These are phyloP conservation scores for Hyaena hyaena DNA, from an alignment of 2,113 vertebrate species.

Conservation along the genomic window DNA sequence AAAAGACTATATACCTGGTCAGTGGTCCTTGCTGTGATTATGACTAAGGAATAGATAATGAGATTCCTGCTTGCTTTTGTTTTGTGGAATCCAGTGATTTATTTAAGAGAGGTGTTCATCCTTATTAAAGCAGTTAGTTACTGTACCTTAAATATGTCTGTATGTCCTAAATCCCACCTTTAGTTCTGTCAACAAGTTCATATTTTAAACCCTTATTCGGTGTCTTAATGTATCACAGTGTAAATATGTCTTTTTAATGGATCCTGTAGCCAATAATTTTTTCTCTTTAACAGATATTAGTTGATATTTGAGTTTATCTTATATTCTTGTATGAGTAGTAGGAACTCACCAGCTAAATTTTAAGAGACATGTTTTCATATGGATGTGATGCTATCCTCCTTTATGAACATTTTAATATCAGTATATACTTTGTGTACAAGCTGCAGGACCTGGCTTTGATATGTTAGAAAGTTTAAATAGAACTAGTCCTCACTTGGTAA, in stretches of 20 bases:
- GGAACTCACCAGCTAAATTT: not conserved
- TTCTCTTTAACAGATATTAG: not conserved
- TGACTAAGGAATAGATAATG: not conserved
- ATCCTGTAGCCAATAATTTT: not conserved
- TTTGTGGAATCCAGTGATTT: constrained; percentile 23
- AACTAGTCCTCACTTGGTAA: not conserved
- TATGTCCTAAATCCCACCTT: not conserved
- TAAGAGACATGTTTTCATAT: not conserved
- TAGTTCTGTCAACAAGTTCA: constrained; percentile 4
- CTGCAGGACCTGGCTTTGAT: not conserved
- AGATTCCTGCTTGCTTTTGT: not conserved
- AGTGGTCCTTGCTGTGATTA: not conserved
- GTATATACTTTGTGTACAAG: not conserved
- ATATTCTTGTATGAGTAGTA: not conserved
- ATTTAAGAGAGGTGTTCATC: not conserved
- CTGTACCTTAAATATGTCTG: not conserved
- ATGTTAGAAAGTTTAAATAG: constrained; percentile 12
- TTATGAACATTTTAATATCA: not conserved
- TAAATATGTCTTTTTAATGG: not conserved
- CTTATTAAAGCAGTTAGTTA: constrained; percentile 27
- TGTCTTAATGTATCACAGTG: not conserved
- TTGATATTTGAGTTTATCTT: constrained; percentile 15
- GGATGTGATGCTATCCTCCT: not conserved
- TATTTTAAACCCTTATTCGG: not conserved
- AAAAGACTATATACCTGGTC: not conserved